Conservation (phyloP, 2,888 invertebrate genomes). For the Subacronicta megacephala region DNA sequence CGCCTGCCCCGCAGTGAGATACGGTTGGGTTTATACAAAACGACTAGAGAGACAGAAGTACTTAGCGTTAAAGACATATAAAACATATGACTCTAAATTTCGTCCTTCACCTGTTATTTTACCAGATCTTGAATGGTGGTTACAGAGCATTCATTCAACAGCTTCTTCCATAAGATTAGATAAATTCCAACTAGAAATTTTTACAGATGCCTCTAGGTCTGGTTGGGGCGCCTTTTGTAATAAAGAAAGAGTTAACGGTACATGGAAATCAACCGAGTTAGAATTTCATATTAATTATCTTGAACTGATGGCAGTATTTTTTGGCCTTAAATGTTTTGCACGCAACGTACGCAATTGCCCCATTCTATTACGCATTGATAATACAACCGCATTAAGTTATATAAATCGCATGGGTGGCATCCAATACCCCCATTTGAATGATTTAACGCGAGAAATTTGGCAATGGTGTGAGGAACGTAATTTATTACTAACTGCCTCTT, state of each 20-base stretch:
- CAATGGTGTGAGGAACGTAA: conserved; percentile 2
- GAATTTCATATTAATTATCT: conserved; percentile 1
- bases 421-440: conserved; percentile 32
- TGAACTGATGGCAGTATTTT: conserved; percentile 3
- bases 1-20: conserved; percentile 40
- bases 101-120: conserved; percentile 5
- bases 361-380: conserved; percentile 24
- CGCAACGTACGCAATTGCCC: neutral
- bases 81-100: conserved; percentile 20
- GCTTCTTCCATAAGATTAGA: neutral
- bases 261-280: neutral
- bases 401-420: conserved; percentile 40
- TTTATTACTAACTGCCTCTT: neutral
- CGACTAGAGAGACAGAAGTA: conserved; percentile 25
- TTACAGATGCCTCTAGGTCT: conserved; percentile 21
- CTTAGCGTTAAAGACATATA: conserved; percentile 14
- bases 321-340: conserved; percentile 1
- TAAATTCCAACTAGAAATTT: conserved; percentile 17
- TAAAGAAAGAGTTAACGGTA: neutral
- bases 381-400: conserved; percentile 34
- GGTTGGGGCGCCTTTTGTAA: conserved; percentile 28
- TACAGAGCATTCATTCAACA: conserved; percentile 17
- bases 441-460: conserved; percentile 11
- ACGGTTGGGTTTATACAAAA: conserved; percentile 37
- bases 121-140: conserved; percentile 28